These are phyloP conservation scores for Nomada goodeniana DNA, from an alignment of 2,888 invertebrate species.

Conservation along the genomic window DNA sequence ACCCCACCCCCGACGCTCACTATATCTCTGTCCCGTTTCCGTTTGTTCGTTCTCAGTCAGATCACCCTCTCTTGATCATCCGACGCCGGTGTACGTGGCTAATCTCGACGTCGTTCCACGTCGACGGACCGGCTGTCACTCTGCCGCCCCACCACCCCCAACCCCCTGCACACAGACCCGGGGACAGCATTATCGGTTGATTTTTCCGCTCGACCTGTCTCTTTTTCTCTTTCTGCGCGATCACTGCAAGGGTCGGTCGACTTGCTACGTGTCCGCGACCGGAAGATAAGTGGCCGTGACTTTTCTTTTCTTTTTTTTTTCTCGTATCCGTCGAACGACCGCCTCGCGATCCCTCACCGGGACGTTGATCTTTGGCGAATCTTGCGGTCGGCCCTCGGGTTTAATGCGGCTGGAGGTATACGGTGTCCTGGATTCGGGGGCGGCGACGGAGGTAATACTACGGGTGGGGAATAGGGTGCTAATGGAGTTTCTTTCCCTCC, in stretches of 20 bases:
- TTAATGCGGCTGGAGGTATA: too few relatives aligned
- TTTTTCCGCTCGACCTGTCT: conserved; percentile 34
- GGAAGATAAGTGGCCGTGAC: conserved; percentile 40
- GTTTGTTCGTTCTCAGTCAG: conserved; percentile 60
- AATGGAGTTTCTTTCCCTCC: too few relatives aligned
- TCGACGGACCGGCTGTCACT: conserved; percentile 39
- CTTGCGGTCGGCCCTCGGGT: background rate
- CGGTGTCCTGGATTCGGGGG: too few relatives aligned
- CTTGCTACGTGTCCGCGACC: conserved; percentile 41
- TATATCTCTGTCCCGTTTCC: conserved; percentile 5
- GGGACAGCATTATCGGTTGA: conserved; percentile 35
- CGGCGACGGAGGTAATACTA: too few relatives aligned
- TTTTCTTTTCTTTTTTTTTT: conserved; percentile 4
- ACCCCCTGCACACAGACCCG: background rate
- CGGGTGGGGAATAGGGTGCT: too few relatives aligned
- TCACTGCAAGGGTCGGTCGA: conserved; percentile 28
- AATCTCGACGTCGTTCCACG: conserved; percentile 62
- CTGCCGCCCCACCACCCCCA: background rate
- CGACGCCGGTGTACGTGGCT: conserved; percentile 42
- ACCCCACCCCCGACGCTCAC: background rate
- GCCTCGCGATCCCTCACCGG: conserved; percentile 13
- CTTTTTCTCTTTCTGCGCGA: conserved; percentile 4
- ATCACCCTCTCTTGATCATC: conserved; percentile 52
- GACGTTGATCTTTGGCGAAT: background rate
- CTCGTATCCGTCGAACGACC: background rate